Evolutionary conservation across 2,797 vertebrate genomes (phyloP), one percentile per base, ranked within the genome.

Genomic region (Liparis tanakae): DNA sequence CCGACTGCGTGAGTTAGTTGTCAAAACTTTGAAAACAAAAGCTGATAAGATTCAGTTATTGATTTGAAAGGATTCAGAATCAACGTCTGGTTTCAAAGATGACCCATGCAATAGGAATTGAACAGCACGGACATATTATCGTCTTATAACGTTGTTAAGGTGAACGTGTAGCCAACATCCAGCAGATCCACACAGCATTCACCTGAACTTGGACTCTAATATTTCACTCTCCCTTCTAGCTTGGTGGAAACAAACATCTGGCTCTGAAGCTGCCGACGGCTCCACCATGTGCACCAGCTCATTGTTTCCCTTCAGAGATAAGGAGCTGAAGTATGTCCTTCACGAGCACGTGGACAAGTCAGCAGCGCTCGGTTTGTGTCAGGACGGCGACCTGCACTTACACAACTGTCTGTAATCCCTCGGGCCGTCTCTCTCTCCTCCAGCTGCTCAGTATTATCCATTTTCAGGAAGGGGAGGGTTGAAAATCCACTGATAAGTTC

Each of bases 401-500:
- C 13, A 59, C 74, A 86, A 55, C 61, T 57, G 56, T 67, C 43
- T 14, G 4, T 62, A 70, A 58, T 68, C 71, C 51, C 69, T 44
- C 0, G 0, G 57, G 46, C 34, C 34, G 22, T 36, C 53, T 74
- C 30, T 59, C 48, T 81, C 20, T 48, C 68, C 76, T 67, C 69
- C 81, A 83, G 76, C 76, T 86, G 74, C 60, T 79, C 57, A 6
- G 18, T 43, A 36, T 75, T 70, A 72, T 83, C 50, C 58, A 41
- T 67, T 72, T 57, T 58, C 56, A 66, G 62, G 44, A 69, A 60
- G 55, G 36, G 44, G 10, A 41, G 55, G 54, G 18, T 12, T 57
- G 50, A 65, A 61, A 77, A 72, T 79, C 78, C 82, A 79, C 78
- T 82, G 64, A 82, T 78, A 50, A 50, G 46, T 25, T 54, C 67